Conservation (phyloP, 2,797 vertebrate genomes). For the Moxostoma hubbsi region DNA sequence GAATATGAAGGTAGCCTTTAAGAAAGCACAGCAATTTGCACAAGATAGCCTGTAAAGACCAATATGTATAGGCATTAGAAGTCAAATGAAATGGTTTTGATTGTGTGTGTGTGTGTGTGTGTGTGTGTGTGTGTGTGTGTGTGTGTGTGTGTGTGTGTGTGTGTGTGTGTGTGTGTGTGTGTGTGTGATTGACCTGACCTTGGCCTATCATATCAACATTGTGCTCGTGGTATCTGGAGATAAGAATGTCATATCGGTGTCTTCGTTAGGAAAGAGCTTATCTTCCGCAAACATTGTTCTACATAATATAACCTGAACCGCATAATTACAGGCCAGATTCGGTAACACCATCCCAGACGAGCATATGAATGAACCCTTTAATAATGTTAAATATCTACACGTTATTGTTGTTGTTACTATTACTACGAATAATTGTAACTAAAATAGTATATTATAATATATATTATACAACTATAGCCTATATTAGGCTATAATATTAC, state of each 20-base stretch:
- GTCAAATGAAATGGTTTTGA: background rate
- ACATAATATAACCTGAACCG: slow-evolving; percentile 47
- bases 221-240: slow-evolving; percentile 51
- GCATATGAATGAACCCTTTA: background rate
- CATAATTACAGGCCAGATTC: slow-evolving; percentile 19
- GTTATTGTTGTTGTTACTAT: background rate
- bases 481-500: too few species aligned
- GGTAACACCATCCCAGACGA: slow-evolving; percentile 30
- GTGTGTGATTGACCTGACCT: slow-evolving; percentile 40
- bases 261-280: slow-evolving; percentile 54
- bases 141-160: too few species aligned
- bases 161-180: background rate
- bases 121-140: too few species aligned
- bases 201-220: slow-evolving; percentile 55
- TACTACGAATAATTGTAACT: background rate
- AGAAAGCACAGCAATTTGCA: too few species aligned
- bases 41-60: too few species aligned
- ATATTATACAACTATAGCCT: too few species aligned
- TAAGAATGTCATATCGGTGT: slow-evolving; percentile 45
- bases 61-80: background rate
- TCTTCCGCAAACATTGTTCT: slow-evolving; percentile 55
- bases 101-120: too few species aligned
- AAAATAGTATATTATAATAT: too few species aligned
- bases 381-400: background rate
- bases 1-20: background rate